Conservation (phyloP, 2,113 vertebrate genomes). For the Brachypteracias leptosomus region DNA sequence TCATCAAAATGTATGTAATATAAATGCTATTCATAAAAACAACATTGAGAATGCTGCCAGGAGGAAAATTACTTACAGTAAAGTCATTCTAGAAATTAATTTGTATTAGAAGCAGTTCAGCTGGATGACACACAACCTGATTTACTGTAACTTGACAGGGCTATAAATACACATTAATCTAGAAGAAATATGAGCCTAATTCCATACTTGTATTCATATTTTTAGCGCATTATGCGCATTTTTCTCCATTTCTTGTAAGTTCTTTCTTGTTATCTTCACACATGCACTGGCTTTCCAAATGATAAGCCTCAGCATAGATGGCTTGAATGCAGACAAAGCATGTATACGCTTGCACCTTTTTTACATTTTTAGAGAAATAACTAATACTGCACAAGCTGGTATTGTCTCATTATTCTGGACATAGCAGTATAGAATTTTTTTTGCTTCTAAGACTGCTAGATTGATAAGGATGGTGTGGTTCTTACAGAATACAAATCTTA, state of each 20-base stretch:
- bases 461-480: not conserved
- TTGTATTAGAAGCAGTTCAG: not conserved
- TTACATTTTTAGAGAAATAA: not conserved
- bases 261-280: not conserved
- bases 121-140: not conserved
- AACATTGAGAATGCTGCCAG: not conserved
- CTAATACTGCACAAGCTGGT: not conserved
- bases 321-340: not conserved
- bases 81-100: not conserved
- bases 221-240: not conserved
- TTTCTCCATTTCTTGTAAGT: not conserved
- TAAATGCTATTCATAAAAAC: not conserved
- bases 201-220: not conserved
- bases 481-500: not conserved
- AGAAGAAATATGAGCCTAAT: not conserved
- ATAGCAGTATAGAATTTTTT: rapidly evolving
- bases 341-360: not conserved
- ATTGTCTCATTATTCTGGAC: not conserved
- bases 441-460: not conserved
- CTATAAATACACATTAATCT: not conserved
- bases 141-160: not conserved
- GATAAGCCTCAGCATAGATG: rapidly evolving
- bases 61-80: not conserved
- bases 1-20: not conserved
- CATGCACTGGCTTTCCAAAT: not conserved